A percentile compares a stretch with the other conserved stretches of the same genome.
Evolutionary conservation across 1,140 invertebrate genomes (phyloP).

Genomic region (Hetaerina americana): DNA sequence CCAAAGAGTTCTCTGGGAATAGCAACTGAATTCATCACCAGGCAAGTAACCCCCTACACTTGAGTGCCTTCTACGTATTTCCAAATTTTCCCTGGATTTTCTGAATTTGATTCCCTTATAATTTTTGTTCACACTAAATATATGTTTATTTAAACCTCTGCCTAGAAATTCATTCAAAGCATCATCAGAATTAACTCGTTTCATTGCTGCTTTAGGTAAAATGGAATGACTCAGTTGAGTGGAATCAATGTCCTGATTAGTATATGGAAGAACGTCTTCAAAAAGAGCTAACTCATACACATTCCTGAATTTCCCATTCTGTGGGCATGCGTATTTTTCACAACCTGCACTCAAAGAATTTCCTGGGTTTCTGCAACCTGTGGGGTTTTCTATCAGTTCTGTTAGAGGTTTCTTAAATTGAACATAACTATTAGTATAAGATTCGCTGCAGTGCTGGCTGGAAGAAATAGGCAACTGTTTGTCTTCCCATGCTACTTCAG

Average conservation of each 20-base stretch:
- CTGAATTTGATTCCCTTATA: not conserved
- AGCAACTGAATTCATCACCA: not conserved
- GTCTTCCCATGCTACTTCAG: not conserved
- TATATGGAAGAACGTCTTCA: not conserved
- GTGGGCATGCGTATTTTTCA: not conserved
- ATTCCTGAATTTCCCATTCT: not conserved
- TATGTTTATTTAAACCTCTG: not conserved
- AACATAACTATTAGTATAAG: not conserved
- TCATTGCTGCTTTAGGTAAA: not conserved
- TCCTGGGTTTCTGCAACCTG: not conserved
- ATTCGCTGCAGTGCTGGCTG: not conserved
- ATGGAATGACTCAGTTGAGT: not conserved
- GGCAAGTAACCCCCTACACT: not conserved
- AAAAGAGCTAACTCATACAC: not conserved
- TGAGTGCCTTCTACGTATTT: not conserved
- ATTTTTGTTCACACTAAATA: not conserved
- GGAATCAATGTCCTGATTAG: not conserved
- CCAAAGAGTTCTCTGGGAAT: not conserved
- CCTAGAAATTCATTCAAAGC: not conserved
- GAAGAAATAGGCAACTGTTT: not conserved
- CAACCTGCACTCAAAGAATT: not conserved
- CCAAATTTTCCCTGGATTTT: not conserved
- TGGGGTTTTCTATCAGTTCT: not conserved
- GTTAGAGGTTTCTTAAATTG: not conserved
- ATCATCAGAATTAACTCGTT: not conserved